Conservation (phyloP, 1,140 invertebrate genomes). For the Steinernema khuongi region DNA sequence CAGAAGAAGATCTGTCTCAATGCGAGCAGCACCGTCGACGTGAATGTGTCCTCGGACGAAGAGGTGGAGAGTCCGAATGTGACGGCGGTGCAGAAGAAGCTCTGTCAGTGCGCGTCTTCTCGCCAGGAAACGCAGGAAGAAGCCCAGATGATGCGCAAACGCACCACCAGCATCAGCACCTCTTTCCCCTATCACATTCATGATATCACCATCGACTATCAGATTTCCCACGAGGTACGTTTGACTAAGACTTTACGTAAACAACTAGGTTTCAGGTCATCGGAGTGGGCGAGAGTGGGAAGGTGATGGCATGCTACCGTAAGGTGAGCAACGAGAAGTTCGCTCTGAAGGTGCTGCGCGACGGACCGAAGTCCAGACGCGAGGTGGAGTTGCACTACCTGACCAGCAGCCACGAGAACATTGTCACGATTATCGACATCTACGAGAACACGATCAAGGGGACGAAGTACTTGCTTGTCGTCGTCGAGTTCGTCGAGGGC, state of each 20-base stretch:
- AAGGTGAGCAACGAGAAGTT: conserved; percentile 71
- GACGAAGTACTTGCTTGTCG: conserved; percentile 81
- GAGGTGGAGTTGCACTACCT: conserved; percentile 93
- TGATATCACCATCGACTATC: conserved; percentile 81
- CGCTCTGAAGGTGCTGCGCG: conserved; percentile 83
- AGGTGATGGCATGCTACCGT: conserved; percentile 70
- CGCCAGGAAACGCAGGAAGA: conserved; percentile 34
- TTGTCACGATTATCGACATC: conserved; percentile 87
- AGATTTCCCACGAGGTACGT: conserved; percentile 72
- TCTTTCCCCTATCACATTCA: conserved; percentile 67
- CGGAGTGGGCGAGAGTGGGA: conserved; percentile 94
- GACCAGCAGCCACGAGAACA: conserved; percentile 80
- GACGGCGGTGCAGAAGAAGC: conserved; percentile 26
- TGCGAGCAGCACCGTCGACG: conserved; percentile 27
- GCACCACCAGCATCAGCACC: conserved; percentile 43
- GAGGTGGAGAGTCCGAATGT: conserved; percentile 26
- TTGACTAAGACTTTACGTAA: background rate
- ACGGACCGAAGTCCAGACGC: conserved; percentile 80
- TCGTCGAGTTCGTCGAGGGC: conserved; percentile 98
- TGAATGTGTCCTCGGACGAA: conserved; percentile 34
- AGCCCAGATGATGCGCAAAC: conserved; percentile 24
- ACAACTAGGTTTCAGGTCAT: conserved; percentile 66
- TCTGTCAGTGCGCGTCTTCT: conserved; percentile 34
- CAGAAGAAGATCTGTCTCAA: conserved; percentile 35
- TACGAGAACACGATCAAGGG: conserved; percentile 89